Evolutionary conservation across 2,113 vertebrate genomes (phyloP).

Genomic region (Apeltes quadracus): DNA sequence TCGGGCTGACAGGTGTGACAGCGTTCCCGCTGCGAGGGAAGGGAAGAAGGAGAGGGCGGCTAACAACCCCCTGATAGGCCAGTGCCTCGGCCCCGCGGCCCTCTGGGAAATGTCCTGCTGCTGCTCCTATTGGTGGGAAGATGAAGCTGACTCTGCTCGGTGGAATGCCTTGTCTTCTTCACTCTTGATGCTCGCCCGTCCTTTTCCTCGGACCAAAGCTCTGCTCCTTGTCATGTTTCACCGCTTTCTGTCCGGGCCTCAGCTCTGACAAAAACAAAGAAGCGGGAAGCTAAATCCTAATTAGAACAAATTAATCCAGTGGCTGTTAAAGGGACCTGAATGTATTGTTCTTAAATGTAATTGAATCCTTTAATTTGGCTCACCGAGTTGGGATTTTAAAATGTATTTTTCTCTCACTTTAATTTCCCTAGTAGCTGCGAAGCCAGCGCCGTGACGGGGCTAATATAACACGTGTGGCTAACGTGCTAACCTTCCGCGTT

Average conservation of each 20-base stretch:
- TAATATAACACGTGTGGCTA: conserved; percentile 18
- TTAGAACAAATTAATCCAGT: not conserved
- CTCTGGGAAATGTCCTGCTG: conserved; percentile 55
- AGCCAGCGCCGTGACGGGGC: not conserved
- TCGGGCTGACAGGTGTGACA: conserved; percentile 57
- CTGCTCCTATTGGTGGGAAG: conserved; percentile 53
- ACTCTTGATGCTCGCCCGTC: not conserved
- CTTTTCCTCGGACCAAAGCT: not conserved
- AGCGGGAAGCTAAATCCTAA: not conserved
- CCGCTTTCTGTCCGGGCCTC: not conserved
- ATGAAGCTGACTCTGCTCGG: conserved; percentile 50
- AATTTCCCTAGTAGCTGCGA: not conserved
- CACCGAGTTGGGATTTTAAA: not conserved
- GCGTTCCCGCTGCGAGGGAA: conserved; percentile 18
- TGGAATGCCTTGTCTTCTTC: conserved; percentile 34
- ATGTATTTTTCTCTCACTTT: not conserved
- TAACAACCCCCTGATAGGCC: conserved; percentile 38
- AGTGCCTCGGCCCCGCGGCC: conserved; percentile 21
- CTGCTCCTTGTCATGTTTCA: too few relatives aligned
- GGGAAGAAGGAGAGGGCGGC: conserved; percentile 13
- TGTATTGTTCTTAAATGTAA: too few relatives aligned
- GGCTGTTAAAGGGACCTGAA: not conserved
- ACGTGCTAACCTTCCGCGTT: conserved; percentile 27
- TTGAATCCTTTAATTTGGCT: not conserved
- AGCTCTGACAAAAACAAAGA: not conserved